Percentiles rank a stretch among this genome's conserved stretches.
phyloP scores from a whole-genome alignment of 2,888 invertebrate genomes.

The Lasioglossum figueresi region DNA sequence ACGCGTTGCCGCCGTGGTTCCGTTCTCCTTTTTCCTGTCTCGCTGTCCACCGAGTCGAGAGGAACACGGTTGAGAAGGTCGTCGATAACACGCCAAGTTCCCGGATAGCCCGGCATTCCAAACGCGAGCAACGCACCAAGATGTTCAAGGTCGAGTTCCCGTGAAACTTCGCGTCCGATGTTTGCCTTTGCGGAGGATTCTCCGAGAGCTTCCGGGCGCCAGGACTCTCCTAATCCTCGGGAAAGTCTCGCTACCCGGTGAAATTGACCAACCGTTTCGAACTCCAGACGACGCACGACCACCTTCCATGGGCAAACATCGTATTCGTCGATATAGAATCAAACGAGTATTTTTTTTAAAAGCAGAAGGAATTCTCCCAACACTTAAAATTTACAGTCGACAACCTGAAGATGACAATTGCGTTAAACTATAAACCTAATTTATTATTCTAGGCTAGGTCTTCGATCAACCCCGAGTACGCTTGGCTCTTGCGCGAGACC shows the following conservation, averaged over 20 bases:
- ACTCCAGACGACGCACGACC: background rate
- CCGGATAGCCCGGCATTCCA: background rate
- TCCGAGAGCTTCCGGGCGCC: slow-evolving; percentile 21
- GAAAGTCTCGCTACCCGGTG: slow-evolving; percentile 39
- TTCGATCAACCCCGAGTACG: background rate
- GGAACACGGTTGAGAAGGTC: background rate
- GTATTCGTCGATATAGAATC: background rate
- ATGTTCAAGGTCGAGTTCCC: slow-evolving; percentile 42
- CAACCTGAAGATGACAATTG: background rate
- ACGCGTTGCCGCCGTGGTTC: background rate
- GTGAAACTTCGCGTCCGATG: slow-evolving; percentile 34
- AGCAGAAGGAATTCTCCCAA: too few relatives aligned
- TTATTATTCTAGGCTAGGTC: background rate
- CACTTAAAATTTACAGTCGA: background rate
- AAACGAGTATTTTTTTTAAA: too few relatives aligned
- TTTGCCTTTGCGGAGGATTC: slow-evolving; percentile 34
- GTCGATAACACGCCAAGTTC: slow-evolving; percentile 20
- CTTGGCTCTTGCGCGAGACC: background rate
- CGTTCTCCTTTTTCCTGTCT: background rate
- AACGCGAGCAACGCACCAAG: slow-evolving; percentile 39
- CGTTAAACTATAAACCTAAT: background rate
- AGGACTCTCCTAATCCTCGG: slow-evolving; percentile 31
- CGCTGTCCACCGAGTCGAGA: background rate
- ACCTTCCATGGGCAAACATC: background rate
- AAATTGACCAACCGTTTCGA: slow-evolving; percentile 33